A percentile compares a stretch with the other conserved stretches of the same genome.
These are phyloP conservation scores for Sylvilagus floridanus DNA, from an alignment of 2,797 vertebrate species.

Conservation along the genomic window DNA sequence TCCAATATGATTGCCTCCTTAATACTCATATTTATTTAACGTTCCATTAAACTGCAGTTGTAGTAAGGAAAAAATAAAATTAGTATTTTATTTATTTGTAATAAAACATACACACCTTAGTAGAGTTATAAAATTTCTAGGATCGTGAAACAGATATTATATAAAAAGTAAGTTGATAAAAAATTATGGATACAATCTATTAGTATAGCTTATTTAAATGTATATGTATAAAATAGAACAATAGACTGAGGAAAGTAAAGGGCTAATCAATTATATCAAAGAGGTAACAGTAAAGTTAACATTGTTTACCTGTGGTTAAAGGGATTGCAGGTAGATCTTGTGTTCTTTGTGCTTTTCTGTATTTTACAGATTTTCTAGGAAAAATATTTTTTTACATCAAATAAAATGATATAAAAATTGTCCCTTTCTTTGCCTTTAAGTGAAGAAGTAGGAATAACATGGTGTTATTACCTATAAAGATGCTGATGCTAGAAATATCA, in stretches of 20 bases:
- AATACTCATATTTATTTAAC: neutral
- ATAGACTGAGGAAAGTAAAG: neutral
- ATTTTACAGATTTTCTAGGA: conserved; percentile 22
- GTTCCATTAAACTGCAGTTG: conserved; percentile 12
- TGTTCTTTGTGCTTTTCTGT: conserved; percentile 12
- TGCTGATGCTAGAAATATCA: conserved; percentile 57
- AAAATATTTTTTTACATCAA: neutral
- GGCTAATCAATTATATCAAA: neutral
- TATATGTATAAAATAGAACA: neutral
- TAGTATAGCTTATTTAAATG: neutral
- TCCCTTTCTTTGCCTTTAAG: conserved; percentile 1
- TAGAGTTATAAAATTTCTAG: neutral
- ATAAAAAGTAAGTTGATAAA: conserved; percentile 40
- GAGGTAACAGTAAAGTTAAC: neutral
- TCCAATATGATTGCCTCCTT: neutral
- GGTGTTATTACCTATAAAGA: conserved; percentile 12
- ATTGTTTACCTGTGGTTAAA: neutral
- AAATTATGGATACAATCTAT: neutral
- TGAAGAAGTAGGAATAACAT: neutral
- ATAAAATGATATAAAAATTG: neutral
- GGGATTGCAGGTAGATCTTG: neutral
- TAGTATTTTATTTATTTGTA: conserved; percentile 27
- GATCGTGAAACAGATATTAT: neutral
- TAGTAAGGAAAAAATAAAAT: neutral
- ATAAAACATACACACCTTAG: conserved; percentile 23